Conservation (phyloP, 2,113 vertebrate genomes). For the Dasyurus viverrinus region DNA sequence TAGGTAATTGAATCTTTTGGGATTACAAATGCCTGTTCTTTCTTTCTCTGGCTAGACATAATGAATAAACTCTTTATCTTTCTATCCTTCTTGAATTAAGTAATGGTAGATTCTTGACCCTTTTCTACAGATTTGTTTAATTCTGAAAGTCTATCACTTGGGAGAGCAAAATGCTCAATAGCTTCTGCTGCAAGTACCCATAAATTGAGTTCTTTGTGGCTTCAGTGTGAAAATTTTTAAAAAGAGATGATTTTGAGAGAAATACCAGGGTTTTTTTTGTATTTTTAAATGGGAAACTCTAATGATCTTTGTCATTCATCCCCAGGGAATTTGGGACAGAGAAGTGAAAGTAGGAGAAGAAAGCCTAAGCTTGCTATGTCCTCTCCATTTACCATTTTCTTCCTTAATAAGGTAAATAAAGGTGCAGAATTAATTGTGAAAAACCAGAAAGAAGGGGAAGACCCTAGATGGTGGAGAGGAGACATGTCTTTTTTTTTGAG, state of each 20-base stretch:
- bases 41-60: constrained; percentile 24
- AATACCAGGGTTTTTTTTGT: background rate
- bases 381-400: background rate
- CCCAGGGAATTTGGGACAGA: background rate
- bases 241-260: constrained; percentile 12
- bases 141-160: background rate
- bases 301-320: background rate
- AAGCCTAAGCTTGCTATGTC: background rate
- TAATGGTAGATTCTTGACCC: background rate
- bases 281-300: background rate
- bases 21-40: constrained; percentile 6
- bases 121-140: constrained; percentile 16
- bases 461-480: too few relatives aligned
- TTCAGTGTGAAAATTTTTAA: background rate
- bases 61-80: constrained; percentile 11
- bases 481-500: too few relatives aligned
- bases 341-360: background rate
- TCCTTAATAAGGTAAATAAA: background rate
- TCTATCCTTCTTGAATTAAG: background rate
- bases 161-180: background rate
- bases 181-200: background rate
- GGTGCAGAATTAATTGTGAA: background rate
- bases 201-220: background rate
- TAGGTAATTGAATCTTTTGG: constrained; percentile 48
- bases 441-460: background rate